Evolutionary conservation across 2,888 invertebrate genomes (phyloP).

Genomic region (Athalia rosae): DNA sequence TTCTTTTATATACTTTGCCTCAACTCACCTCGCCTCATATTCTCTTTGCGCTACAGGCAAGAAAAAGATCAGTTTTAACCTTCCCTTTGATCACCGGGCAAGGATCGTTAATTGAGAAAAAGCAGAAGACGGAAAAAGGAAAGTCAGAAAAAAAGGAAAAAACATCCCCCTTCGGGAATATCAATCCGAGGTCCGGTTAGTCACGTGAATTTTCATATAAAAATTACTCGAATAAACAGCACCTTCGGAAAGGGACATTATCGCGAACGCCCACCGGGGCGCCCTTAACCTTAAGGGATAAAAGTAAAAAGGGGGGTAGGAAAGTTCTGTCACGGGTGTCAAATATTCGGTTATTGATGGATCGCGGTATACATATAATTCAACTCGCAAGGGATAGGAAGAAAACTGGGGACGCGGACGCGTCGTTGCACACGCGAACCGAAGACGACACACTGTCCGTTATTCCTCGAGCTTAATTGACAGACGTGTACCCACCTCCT

Average conservation of each 20-base stretch:
- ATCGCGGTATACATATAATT: constrained; percentile 7
- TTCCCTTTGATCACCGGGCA: background rate
- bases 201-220: constrained; percentile 19
- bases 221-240: constrained; percentile 16
- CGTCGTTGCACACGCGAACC: background rate
- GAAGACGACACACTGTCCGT: constrained; percentile 6
- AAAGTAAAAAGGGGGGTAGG: background rate
- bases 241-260: background rate
- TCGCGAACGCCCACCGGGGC: background rate
- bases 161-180: background rate
- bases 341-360: constrained; percentile 45
- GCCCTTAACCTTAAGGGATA: constrained; percentile 6
- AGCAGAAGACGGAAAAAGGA: background rate
- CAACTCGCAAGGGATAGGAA: no score
- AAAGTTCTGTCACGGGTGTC: constrained; percentile 40
- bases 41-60: background rate
- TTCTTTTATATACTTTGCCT: background rate
- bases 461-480: constrained; percentile 42
- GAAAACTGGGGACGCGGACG: no score
- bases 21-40: background rate
- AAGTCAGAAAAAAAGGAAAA: background rate
- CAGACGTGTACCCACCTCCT: constrained; percentile 23
- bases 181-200: background rate
- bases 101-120: no score
- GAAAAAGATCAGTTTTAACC: constrained; percentile 12